A percentile compares a stretch with the other conserved stretches of the same genome.
phyloP scores from a whole-genome alignment of 2,113 vertebrate species.

The Sphyrna mokarran region DNA sequence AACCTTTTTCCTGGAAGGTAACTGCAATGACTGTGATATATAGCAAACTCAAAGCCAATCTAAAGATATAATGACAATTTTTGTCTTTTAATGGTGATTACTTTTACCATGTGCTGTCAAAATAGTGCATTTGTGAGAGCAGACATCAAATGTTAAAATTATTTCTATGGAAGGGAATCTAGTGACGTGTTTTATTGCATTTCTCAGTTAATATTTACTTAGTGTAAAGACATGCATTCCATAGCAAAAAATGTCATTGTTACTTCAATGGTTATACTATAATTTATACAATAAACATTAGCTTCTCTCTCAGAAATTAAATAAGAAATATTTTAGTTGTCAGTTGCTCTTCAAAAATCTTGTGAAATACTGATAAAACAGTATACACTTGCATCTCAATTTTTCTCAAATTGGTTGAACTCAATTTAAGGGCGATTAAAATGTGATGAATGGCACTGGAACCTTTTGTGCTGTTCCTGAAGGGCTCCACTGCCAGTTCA shows the following conservation, averaged over 20 bases:
- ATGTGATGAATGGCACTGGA: neutral
- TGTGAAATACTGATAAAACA: neutral
- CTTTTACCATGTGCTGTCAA: neutral
- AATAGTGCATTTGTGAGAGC: neutral
- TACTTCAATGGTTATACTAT: neutral
- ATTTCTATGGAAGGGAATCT: neutral
- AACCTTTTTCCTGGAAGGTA: neutral
- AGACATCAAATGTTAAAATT: neutral
- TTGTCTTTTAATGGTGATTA: neutral
- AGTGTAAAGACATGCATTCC: neutral
- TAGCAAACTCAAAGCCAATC: neutral
- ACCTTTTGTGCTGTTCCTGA: neutral
- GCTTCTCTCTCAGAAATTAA: neutral
- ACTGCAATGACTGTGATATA: neutral
- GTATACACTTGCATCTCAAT: neutral
- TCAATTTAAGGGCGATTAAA: neutral
- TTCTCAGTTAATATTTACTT: neutral
- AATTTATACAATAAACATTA: neutral
- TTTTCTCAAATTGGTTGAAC: neutral
- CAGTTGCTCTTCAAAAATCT: neutral
- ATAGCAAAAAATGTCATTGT: neutral
- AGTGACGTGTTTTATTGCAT: neutral
- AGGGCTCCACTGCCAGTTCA: neutral
- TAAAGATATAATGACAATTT: neutral
- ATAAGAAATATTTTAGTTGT: neutral